A percentile compares a stretch with the other conserved stretches of the same genome.
Conservation (phyloP, 2,113 vertebrate species). For the Oreochromis aureus region DNA sequence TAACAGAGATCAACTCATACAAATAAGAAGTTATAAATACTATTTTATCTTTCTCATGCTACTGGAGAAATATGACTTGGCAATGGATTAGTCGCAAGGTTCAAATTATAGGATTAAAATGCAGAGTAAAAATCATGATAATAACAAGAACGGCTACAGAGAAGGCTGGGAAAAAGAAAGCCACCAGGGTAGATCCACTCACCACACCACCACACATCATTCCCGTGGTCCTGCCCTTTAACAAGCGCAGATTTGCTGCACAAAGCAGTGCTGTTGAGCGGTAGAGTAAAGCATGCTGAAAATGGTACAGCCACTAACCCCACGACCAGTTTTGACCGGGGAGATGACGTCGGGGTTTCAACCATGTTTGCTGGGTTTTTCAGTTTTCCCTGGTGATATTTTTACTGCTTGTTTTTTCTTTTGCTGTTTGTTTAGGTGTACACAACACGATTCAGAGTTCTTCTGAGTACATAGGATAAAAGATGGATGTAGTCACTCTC, state of each 20-base stretch:
- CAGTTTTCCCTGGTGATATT: neutral
- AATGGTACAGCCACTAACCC: neutral
- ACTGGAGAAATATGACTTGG: neutral
- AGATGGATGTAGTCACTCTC: neutral
- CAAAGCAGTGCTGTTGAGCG: neutral
- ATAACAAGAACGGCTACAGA: slow-evolving; percentile 23
- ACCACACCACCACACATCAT: slow-evolving; percentile 20
- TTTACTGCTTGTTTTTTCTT: neutral
- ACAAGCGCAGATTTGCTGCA: neutral
- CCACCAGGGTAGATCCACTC: slow-evolving; percentile 22
- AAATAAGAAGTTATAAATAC: neutral
- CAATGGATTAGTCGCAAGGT: neutral
- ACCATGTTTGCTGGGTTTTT: neutral
- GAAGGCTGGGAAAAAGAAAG: slow-evolving; percentile 11
- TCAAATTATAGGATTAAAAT: slow-evolving; percentile 1
- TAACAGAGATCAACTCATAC: neutral
- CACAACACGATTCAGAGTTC: neutral
- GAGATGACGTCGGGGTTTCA: neutral
- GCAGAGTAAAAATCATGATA: slow-evolving; percentile 6
- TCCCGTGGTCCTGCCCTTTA: neutral
- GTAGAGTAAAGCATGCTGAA: neutral
- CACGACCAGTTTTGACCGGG: neutral
- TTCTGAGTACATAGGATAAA: neutral
- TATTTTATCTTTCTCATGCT: neutral
- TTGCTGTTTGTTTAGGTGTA: neutral